phyloP scores from a whole-genome alignment of 2,888 invertebrate species.

The Drosophila heteroneura region DNA sequence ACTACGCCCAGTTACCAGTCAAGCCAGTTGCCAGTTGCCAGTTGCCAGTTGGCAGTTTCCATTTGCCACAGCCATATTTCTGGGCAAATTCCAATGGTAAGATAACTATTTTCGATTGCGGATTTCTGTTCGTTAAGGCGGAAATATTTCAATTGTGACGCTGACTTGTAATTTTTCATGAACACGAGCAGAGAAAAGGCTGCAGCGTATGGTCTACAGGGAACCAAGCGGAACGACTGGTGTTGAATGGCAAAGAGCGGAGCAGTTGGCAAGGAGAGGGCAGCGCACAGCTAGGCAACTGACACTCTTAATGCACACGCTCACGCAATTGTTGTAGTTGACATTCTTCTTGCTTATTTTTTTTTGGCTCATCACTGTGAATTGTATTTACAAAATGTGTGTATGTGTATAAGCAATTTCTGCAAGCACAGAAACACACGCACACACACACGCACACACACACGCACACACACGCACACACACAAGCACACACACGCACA shows the following conservation, averaged over 20 bases:
- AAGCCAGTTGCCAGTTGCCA: conserved; percentile 17
- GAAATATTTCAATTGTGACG: conserved; percentile 81
- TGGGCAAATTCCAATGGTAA: conserved; percentile 66
- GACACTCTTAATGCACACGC: conserved; percentile 53
- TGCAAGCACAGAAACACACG: neutral
- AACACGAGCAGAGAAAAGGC: conserved; percentile 50
- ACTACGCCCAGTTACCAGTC: conserved; percentile 28
- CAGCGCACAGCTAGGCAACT: conserved; percentile 29
- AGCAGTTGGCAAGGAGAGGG: neutral
- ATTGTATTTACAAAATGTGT: conserved; percentile 51
- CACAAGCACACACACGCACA: neutral
- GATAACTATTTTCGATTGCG: conserved; percentile 80
- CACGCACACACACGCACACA: conserved; percentile 4
- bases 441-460: conserved; percentile 6
- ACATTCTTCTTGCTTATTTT: conserved; percentile 39
- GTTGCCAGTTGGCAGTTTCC: conserved; percentile 18
- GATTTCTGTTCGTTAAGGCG: conserved; percentile 79
- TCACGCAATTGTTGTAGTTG: conserved; percentile 39
- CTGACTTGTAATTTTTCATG: conserved; percentile 81
- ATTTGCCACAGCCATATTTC: conserved; percentile 57
- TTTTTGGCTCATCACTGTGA: conserved; percentile 55
- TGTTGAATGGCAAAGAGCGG: neutral
- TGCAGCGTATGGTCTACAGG: conserved; percentile 13
- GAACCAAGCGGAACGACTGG: neutral
- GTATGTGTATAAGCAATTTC: conserved; percentile 10